A percentile compares a stretch with the other conserved stretches of the same genome.
Conservation (phyloP, 1,140 invertebrate species). For the Megathymus violae region DNA sequence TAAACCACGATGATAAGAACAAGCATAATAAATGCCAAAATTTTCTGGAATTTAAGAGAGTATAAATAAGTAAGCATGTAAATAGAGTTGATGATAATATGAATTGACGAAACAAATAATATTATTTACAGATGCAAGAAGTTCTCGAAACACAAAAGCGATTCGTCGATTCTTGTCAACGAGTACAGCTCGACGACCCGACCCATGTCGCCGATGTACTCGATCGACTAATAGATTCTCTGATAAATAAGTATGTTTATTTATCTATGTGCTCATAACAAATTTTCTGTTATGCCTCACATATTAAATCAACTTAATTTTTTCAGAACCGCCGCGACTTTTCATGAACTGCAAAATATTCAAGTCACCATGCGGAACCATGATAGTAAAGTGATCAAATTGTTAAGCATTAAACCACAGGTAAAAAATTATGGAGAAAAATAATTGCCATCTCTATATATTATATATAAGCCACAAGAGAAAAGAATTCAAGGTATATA, state of each 20-base stretch:
- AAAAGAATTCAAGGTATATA: too few relatives aligned
- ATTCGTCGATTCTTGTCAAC: slow-evolving; percentile 85
- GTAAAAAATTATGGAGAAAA: slow-evolving; percentile 1
- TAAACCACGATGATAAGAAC: too few relatives aligned
- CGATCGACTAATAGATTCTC: slow-evolving; percentile 84
- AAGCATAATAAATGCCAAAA: too few relatives aligned
- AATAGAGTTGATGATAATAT: too few relatives aligned
- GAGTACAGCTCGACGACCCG: slow-evolving; percentile 85
- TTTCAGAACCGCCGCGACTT: slow-evolving; percentile 76
- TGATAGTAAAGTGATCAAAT: slow-evolving; percentile 68
- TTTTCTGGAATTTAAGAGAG: too few relatives aligned
- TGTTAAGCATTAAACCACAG: slow-evolving; percentile 44
- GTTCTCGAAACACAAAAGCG: slow-evolving; percentile 84
- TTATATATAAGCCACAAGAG: too few relatives aligned
- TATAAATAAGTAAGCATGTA: too few relatives aligned
- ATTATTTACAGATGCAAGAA: slow-evolving; percentile 76
- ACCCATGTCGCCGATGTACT: slow-evolving; percentile 84
- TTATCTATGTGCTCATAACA: slow-evolving; percentile 1
- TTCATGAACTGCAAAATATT: slow-evolving; percentile 74
- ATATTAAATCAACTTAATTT: not conserved
- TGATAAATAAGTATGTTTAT: slow-evolving; percentile 83
- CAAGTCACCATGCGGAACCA: slow-evolving; percentile 69
- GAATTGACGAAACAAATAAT: not conserved
- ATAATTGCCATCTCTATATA: too few relatives aligned
- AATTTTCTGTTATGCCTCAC: not conserved